Evolutionary conservation across 2,113 vertebrate species (phyloP).

Genomic region (Gobius niger): DNA sequence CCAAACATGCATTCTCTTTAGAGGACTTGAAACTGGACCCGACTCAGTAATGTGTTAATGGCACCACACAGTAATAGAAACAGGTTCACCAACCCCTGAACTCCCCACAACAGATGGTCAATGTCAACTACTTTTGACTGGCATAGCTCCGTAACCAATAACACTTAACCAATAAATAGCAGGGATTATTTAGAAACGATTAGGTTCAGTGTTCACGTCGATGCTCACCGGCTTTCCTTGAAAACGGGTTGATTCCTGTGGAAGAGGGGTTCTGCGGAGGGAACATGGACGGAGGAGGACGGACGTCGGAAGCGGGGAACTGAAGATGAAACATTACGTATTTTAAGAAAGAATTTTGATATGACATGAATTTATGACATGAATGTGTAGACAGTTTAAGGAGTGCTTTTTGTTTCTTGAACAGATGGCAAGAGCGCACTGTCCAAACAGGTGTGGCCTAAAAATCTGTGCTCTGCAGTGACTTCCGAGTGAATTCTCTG

Average conservation of each 20-base stretch:
- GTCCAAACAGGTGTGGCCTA: not conserved
- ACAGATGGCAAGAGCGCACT: not conserved
- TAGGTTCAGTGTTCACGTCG: rapidly evolving
- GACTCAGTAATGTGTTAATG: conserved; percentile 5
- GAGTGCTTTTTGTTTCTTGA: not conserved
- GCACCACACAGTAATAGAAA: not conserved
- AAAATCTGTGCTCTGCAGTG: too few relatives aligned
- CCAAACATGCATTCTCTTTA: too few relatives aligned
- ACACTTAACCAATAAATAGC: not conserved
- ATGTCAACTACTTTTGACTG: not conserved
- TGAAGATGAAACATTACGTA: conserved; percentile 60
- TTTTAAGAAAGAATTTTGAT: not conserved
- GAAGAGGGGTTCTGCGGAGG: conserved; percentile 33
- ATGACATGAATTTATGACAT: too few relatives aligned
- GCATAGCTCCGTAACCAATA: not conserved
- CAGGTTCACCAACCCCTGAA: not conserved
- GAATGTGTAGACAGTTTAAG: too few relatives aligned
- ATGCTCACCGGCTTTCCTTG: conserved; percentile 71
- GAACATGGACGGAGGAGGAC: not conserved
- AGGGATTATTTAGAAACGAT: not conserved
- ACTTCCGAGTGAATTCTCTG: too few relatives aligned
- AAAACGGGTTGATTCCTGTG: conserved; percentile 51
- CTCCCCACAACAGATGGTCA: not conserved
- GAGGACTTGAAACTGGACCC: conserved; percentile 11
- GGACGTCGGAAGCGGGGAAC: not conserved